A percentile compares a stretch with the other conserved stretches of the same genome.
phyloP scores from a whole-genome alignment of 2,888 invertebrate species.

The Temnothorax ravouxi region DNA sequence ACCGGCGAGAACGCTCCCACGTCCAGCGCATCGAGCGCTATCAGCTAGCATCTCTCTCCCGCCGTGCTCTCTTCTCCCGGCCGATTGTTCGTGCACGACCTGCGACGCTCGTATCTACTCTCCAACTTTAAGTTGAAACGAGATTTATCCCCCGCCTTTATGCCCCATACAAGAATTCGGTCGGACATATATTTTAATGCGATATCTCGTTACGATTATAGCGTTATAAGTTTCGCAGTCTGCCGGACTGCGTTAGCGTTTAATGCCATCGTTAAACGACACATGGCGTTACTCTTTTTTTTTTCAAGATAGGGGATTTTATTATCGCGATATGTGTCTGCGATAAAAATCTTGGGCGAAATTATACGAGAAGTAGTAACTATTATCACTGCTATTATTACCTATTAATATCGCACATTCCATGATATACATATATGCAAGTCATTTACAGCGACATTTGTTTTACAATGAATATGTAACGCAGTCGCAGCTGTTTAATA shows the following conservation, averaged over 20 bases:
- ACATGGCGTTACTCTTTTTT: neutral
- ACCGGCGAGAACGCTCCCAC: conserved; percentile 25
- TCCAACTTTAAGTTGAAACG: conserved; percentile 29
- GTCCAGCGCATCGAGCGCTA: conserved; percentile 47
- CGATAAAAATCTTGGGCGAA: neutral
- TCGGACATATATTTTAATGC: conserved; percentile 32
- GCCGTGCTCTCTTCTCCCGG: conserved; percentile 35
- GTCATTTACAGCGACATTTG: conserved; percentile 10
- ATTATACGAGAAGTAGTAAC: neutral
- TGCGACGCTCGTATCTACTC: conserved; percentile 24
- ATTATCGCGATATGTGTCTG: neutral
- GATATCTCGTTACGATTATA: conserved; percentile 14
- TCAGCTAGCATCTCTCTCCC: conserved; percentile 15
- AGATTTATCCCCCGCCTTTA: conserved; percentile 30
- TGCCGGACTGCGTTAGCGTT: neutral
- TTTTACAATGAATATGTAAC: conserved; percentile 36
- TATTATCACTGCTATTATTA: neutral
- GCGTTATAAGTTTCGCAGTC: neutral
- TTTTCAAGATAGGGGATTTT: neutral
- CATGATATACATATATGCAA: neutral
- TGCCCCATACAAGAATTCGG: neutral
- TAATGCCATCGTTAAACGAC: neutral
- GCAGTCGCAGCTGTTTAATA: conserved; percentile 25
- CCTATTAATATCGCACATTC: conserved; percentile 6
- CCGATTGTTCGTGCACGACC: conserved; percentile 37